Conservation (phyloP, 2,888 invertebrate genomes). For the Germaria angustata region DNA sequence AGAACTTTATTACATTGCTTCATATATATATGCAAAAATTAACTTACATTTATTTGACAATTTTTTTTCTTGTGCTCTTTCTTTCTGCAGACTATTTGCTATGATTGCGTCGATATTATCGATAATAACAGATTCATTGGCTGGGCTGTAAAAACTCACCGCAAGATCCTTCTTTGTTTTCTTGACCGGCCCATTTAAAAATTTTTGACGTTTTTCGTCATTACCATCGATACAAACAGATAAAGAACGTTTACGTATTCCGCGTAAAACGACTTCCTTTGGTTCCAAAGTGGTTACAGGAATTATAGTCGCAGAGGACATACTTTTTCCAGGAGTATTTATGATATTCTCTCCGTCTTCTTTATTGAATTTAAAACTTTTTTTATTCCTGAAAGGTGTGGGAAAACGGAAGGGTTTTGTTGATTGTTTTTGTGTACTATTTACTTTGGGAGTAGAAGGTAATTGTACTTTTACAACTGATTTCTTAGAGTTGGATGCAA, state of each 20-base stretch:
- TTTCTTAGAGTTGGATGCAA: background rate
- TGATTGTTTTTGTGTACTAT: background rate
- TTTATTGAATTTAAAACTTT: slow-evolving; percentile 23
- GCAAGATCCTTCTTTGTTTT: slow-evolving; percentile 50
- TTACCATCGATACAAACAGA: slow-evolving; percentile 69
- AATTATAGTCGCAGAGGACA: background rate
- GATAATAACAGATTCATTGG: slow-evolving; percentile 70
- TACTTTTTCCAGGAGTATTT: background rate
- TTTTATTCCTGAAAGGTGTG: slow-evolving; percentile 70
- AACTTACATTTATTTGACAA: slow-evolving; percentile 67
- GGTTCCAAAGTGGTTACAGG: slow-evolving; percentile 62
- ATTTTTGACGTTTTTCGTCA: background rate
- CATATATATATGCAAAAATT: background rate
- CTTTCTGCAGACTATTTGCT: slow-evolving; percentile 59
- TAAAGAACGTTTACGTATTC: slow-evolving; percentile 73
- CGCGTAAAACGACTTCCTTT: slow-evolving; percentile 63
- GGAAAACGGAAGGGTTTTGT: slow-evolving; percentile 67
- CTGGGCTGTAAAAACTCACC: slow-evolving; percentile 75
- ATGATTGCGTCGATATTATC: slow-evolving; percentile 70
- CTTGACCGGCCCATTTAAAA: background rate
- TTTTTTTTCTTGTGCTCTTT: background rate
- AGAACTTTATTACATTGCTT: background rate
- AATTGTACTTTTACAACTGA: background rate
- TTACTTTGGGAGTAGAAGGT: slow-evolving; percentile 14
- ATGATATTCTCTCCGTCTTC: slow-evolving; percentile 30